A percentile compares a stretch with the other conserved stretches of the same genome.
phyloP scores from a whole-genome alignment of 2,888 invertebrate genomes.

The Synergus gifuensis region DNA sequence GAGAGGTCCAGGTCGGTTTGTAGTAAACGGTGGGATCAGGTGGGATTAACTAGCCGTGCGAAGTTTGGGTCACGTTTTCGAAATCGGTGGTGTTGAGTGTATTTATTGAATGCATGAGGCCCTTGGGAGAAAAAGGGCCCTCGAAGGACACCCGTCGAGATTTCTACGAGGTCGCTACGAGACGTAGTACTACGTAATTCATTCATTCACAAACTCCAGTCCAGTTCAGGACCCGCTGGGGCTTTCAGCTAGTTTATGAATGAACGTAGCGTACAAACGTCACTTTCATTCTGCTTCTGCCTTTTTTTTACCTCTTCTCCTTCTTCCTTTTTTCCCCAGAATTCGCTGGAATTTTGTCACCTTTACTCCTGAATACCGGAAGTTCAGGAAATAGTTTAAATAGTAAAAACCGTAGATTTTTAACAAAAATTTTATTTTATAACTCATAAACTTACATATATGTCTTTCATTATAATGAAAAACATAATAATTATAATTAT shows the following conservation, averaged over 20 bases:
- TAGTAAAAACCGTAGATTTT: neutral
- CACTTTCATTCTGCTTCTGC: constrained; percentile 47
- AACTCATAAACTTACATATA: neutral
- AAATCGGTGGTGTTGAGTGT: constrained; percentile 24
- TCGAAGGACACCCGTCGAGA: constrained; percentile 53
- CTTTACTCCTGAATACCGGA: constrained; percentile 44
- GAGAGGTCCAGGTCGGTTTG: constrained; percentile 28
- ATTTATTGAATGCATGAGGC: constrained; percentile 39
- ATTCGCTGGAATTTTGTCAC: constrained; percentile 42
- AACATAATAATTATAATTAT: too few relatives aligned
- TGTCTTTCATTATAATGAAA: neutral
- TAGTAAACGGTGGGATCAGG: constrained; percentile 51
- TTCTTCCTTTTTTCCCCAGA: constrained; percentile 39
- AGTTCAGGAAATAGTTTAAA: constrained; percentile 39
- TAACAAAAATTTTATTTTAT: neutral
- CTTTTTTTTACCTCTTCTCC: constrained; percentile 39
- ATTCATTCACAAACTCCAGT: constrained; percentile 60
- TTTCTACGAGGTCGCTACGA: constrained; percentile 46
- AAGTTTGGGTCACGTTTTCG: constrained; percentile 65
- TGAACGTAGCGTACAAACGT: constrained; percentile 64
- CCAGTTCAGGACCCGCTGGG: constrained; percentile 62
- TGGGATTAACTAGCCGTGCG: constrained; percentile 62
- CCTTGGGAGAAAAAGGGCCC: constrained; percentile 55
- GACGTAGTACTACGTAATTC: constrained; percentile 71
- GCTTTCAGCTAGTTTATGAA: constrained; percentile 66